Percentiles rank a stretch among this genome's conserved stretches.
Evolutionary conservation across 92 coral and sea anemone genomes (phyloP).

Genomic region (Actinostola sp.): DNA sequence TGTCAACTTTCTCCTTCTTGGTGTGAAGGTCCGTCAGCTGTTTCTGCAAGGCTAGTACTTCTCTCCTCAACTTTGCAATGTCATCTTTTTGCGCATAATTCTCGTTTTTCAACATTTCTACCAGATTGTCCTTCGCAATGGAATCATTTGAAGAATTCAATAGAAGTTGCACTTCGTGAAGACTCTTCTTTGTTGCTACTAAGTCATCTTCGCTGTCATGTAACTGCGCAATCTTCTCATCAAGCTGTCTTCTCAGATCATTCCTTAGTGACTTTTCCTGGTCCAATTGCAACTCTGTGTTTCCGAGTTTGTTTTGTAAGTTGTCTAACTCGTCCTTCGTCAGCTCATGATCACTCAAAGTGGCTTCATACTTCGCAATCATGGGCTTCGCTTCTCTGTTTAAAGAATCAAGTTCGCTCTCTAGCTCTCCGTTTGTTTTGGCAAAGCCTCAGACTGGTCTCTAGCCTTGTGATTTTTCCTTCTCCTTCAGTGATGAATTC

Average conservation of each 20-base stretch:
- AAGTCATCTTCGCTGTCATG: conserved; percentile 69
- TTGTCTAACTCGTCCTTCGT: conserved; percentile 63
- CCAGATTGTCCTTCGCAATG: conserved; percentile 70
- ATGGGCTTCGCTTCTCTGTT: conserved; percentile 60
- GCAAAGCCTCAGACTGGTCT: conserved; percentile 46
- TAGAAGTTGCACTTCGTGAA: conserved; percentile 66
- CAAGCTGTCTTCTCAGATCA: conserved; percentile 67
- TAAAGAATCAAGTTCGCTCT: conserved; percentile 61
- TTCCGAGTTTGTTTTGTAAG: conserved; percentile 57
- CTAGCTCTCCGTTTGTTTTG: conserved; percentile 64
- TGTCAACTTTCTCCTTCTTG: conserved; percentile 56
- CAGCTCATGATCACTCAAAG: conserved; percentile 58
- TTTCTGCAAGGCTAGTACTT: conserved; percentile 56
- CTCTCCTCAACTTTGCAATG: conserved; percentile 69
- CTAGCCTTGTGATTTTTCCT: conserved; percentile 62
- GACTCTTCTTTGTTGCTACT: conserved; percentile 60
- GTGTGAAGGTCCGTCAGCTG: conserved; percentile 66
- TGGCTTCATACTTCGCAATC: conserved; percentile 65
- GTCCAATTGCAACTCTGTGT: conserved; percentile 69
- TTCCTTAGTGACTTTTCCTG: conserved; percentile 61
- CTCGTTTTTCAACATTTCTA: conserved; percentile 77
- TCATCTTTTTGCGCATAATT: conserved; percentile 65
- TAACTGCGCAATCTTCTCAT: conserved; percentile 47
- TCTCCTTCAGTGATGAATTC: conserved; percentile 63
- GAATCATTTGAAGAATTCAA: conserved; percentile 66